Percentiles rank a stretch among this genome's conserved stretches.
Evolutionary conservation across 2,113 vertebrate genomes (phyloP).

Genomic region (Excalfactoria chinensis): DNA sequence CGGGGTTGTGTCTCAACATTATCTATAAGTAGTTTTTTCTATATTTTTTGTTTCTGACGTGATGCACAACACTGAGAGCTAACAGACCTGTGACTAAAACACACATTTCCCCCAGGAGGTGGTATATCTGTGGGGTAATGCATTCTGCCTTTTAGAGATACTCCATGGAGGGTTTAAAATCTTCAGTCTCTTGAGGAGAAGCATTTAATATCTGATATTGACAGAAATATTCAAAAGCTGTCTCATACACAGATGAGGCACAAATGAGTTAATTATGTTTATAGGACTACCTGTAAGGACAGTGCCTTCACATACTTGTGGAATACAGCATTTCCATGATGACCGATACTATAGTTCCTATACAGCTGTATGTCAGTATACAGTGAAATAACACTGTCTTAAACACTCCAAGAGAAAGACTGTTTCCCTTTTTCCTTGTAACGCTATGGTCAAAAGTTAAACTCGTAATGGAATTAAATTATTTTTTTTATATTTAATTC

Average conservation of each 20-base stretch:
- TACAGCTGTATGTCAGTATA: not conserved
- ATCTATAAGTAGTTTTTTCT: not conserved
- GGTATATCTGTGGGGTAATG: not conserved
- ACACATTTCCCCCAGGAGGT: not conserved
- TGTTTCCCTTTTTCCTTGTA: not conserved
- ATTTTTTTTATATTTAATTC: slow-evolving; percentile 61
- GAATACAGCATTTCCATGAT: not conserved
- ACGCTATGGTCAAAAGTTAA: slow-evolving; percentile 65
- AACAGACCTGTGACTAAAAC: not conserved
- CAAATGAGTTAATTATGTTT: not conserved
- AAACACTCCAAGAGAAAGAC: not conserved
- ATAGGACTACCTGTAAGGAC: not conserved
- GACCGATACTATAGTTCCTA: fast-evolving
- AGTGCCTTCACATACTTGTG: not conserved
- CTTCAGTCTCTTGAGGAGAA: not conserved
- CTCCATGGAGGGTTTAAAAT: not conserved
- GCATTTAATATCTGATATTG: not conserved
- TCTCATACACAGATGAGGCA: not conserved
- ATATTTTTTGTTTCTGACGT: not conserved
- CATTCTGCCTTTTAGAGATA: not conserved
- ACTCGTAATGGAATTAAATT: slow-evolving; percentile 57
- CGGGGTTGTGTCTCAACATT: not conserved
- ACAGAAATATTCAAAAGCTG: not conserved
- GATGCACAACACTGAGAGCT: not conserved
- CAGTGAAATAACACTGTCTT: not conserved